A percentile compares a stretch with the other conserved stretches of the same genome.
These are phyloP conservation scores for Nyleta sp. DNA, from an alignment of 2,888 invertebrate species.

Conservation along the genomic window DNA sequence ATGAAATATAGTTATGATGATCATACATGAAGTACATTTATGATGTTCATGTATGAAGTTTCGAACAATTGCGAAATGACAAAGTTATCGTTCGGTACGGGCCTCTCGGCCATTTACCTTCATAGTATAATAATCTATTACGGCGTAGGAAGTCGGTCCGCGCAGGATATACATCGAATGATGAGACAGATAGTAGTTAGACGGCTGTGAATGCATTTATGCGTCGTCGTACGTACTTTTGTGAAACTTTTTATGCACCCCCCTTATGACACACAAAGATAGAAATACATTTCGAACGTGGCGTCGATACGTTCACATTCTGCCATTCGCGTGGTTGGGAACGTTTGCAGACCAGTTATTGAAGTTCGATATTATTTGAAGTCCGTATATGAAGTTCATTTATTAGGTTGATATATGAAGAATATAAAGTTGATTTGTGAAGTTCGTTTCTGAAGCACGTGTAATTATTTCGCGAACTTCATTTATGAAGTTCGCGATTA, in stretches of 20 bases:
- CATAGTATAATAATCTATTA: constrained; percentile 62
- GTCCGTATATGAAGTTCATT: too few species aligned
- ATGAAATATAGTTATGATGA: too few species aligned
- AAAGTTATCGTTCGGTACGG: constrained; percentile 30
- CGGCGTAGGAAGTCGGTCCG: constrained; percentile 44
- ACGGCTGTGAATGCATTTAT: constrained; percentile 29
- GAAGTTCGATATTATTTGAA: too few species aligned
- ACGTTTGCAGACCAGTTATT: too few species aligned
- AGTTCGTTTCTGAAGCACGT: too few species aligned
- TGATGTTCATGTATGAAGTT: too few species aligned
- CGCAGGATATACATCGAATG: constrained; percentile 46
- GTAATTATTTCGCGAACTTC: too few species aligned
- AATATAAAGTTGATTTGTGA: too few species aligned
- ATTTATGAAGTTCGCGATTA: too few species aligned
- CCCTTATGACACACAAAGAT: constrained; percentile 16
- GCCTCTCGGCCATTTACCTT: constrained; percentile 57
- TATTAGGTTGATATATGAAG: too few species aligned
- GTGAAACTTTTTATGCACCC: constrained; percentile 18
- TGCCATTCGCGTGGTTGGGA: too few species aligned
- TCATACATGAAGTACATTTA: too few species aligned
- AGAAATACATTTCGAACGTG: not conserved
- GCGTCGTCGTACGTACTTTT: constrained; percentile 18
- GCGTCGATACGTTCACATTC: not conserved
- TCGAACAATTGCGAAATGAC: constrained; percentile 52
- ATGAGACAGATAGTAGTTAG: constrained; percentile 47